Evolutionary conservation across 2,113 vertebrate genomes (phyloP).

Genomic region (Hydrochoerus hydrochaeris): DNA sequence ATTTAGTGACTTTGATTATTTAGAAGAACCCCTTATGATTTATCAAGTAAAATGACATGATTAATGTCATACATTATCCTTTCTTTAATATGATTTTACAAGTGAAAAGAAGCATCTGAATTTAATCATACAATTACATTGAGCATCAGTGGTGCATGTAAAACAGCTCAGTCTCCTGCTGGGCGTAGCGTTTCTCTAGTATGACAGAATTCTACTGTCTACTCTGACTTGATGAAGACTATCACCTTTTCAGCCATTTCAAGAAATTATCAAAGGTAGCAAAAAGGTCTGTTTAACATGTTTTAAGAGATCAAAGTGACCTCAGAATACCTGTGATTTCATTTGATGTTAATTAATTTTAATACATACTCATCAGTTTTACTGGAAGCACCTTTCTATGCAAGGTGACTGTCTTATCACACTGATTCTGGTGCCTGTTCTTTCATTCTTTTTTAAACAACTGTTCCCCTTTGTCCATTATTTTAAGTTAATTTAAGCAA

Average conservation of each 20-base stretch:
- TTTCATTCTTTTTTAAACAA: neutral
- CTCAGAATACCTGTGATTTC: neutral
- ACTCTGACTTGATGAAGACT: neutral
- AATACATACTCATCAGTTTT: neutral
- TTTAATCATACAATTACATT: conserved; percentile 72
- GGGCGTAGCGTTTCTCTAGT: neutral
- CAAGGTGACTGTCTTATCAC: neutral
- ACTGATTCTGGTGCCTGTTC: neutral
- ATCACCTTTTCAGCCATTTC: neutral
- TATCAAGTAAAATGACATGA: conserved; percentile 75
- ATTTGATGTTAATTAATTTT: conserved; percentile 13
- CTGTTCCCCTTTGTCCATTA: conserved; percentile 89
- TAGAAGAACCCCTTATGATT: conserved; percentile 60
- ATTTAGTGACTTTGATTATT: conserved; percentile 72
- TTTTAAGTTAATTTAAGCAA: conserved; percentile 92
- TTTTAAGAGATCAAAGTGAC: neutral
- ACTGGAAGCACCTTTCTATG: neutral
- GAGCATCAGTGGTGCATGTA: conserved; percentile 32
- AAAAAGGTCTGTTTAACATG: neutral
- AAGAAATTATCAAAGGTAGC: conserved; percentile 23
- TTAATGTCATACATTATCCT: conserved; percentile 75
- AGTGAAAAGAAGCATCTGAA: conserved; percentile 73
- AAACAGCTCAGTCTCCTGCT: conserved; percentile 19
- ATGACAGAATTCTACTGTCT: neutral
- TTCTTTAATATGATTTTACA: conserved; percentile 76